A percentile compares a stretch with the other conserved stretches of the same genome.
These are phyloP conservation scores for Platichthys stellatus DNA, from an alignment of 2,113 vertebrate genomes.

Conservation along the genomic window DNA sequence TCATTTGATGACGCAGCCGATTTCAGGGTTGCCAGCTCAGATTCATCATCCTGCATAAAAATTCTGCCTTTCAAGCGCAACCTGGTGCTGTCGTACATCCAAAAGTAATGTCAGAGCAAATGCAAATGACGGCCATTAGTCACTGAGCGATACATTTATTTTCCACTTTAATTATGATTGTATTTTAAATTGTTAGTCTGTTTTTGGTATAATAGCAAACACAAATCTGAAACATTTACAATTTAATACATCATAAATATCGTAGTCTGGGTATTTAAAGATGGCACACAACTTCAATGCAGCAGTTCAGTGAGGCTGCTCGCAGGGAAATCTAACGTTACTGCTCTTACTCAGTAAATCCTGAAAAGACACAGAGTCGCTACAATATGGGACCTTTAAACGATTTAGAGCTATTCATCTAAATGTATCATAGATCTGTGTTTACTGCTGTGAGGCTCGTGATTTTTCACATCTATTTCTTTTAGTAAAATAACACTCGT, in stretches of 20 bases:
- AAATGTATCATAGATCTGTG: slow-evolving; percentile 36
- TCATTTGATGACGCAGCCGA: slow-evolving; percentile 52
- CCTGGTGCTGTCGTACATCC: slow-evolving; percentile 40
- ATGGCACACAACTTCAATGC: no score
- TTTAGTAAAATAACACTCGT: slow-evolving; percentile 50
- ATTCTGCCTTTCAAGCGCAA: slow-evolving; percentile 43
- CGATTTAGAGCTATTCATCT: slow-evolving; percentile 36
- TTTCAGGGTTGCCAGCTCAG: slow-evolving; percentile 62
- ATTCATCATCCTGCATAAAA: slow-evolving; percentile 57
- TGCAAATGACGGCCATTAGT: slow-evolving; percentile 48
- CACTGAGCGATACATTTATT: slow-evolving; percentile 29
- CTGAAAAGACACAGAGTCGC: no score
- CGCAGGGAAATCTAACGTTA: no score
- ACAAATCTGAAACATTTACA: not conserved
- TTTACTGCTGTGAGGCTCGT: slow-evolving; percentile 15
- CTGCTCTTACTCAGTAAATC: no score
- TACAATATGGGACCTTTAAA: slow-evolving; percentile 21
- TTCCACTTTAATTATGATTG: slow-evolving; percentile 29
- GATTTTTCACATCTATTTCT: slow-evolving; percentile 21
- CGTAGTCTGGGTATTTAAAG: not conserved
- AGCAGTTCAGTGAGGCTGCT: no score
- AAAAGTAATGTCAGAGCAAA: slow-evolving; percentile 45
- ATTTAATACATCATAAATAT: not conserved
- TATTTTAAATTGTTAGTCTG: slow-evolving; percentile 19
- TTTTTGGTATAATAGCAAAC: not conserved